Conservation (phyloP, 2,888 invertebrate genomes). For the Sisyra nigra region DNA sequence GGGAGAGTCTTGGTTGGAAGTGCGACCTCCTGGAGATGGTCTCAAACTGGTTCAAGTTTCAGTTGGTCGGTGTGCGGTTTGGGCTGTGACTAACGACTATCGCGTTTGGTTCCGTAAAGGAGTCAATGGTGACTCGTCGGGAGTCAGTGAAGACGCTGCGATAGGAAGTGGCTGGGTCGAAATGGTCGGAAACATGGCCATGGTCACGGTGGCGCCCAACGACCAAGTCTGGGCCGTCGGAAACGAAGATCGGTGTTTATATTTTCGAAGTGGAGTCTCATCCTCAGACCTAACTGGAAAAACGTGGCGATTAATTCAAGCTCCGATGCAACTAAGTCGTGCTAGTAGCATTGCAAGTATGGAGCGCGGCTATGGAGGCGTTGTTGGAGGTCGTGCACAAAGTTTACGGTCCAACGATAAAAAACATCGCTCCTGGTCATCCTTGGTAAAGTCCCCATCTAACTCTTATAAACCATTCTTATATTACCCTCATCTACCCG, state of each 20-base stretch:
- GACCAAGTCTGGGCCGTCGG: slow-evolving; percentile 85
- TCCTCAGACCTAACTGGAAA: slow-evolving; percentile 68
- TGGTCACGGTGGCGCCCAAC: slow-evolving; percentile 70
- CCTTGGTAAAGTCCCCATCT: too few relatives aligned
- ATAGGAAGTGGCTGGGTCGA: slow-evolving; percentile 78
- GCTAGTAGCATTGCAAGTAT: slow-evolving; percentile 67
- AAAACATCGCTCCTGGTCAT: slow-evolving; percentile 54
- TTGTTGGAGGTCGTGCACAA: slow-evolving; percentile 18
- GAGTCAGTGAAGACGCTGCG: slow-evolving; percentile 57
- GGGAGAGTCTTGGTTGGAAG: slow-evolving; percentile 66
- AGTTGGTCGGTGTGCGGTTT: slow-evolving; percentile 62
- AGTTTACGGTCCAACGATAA: slow-evolving; percentile 30
- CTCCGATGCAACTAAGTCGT: slow-evolving; percentile 66
- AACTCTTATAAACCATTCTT: slow-evolving; percentile 10
- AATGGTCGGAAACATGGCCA: slow-evolving; percentile 71
- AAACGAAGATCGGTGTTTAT: slow-evolving; percentile 62
- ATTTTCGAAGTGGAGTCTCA: slow-evolving; percentile 62
- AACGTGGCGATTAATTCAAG: slow-evolving; percentile 68
- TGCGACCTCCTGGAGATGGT: slow-evolving; percentile 54
- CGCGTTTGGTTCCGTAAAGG: slow-evolving; percentile 79
- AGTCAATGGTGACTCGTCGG: slow-evolving; percentile 49
- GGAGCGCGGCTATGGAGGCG: slow-evolving; percentile 23
- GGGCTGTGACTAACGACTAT: slow-evolving; percentile 70
- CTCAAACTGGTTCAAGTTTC: slow-evolving; percentile 60
- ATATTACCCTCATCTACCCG: too few relatives aligned